These are phyloP conservation scores for Sphecodes monilicornis DNA, from an alignment of 2,888 invertebrate genomes.

Conservation along the genomic window DNA sequence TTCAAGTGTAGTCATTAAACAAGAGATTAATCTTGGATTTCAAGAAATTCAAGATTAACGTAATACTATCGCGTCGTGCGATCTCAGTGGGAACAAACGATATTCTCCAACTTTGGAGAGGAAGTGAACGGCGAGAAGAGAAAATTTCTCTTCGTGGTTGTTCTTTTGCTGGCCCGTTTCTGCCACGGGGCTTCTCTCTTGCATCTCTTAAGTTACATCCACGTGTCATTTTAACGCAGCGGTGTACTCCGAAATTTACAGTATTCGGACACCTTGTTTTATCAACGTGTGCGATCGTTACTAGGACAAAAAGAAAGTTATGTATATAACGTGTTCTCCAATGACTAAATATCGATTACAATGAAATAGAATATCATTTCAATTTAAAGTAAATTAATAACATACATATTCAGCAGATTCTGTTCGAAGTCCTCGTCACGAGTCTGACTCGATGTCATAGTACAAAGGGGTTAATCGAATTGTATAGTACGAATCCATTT, in stretches of 20 bases:
- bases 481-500: no score
- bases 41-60: neutral
- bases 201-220: neutral
- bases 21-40: neutral
- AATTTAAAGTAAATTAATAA: no score
- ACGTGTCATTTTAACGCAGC: neutral
- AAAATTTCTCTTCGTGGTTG: neutral
- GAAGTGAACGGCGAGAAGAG: conserved; percentile 17
- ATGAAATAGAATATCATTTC: no score
- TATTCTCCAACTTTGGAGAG: neutral
- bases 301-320: no score
- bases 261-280: no score
- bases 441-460: no score
- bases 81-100: neutral
- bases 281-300: no score
- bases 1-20: neutral
- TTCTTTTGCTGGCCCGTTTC: neutral
- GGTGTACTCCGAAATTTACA: neutral
- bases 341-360: no score
- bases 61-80: neutral
- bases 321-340: no score
- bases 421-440: no score
- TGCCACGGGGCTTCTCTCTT: neutral
- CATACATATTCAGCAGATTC: no score
- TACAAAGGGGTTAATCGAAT: no score